These are phyloP conservation scores for Astyanax mexicanus DNA, from an alignment of 2,797 vertebrate species.

Conservation along the genomic window DNA sequence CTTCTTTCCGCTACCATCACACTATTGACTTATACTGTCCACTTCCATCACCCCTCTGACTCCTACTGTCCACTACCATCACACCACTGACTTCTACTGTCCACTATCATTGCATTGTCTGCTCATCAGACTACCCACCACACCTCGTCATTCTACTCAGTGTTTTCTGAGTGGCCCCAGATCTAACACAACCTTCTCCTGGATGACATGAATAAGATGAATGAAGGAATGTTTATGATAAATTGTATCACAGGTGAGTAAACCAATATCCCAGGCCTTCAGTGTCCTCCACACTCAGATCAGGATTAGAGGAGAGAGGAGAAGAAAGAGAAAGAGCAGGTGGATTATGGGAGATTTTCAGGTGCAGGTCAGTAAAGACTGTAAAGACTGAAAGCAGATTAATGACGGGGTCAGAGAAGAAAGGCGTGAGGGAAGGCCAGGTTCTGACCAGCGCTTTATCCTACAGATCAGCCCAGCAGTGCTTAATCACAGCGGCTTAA, in stretches of 20 bases:
- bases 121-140: too few relatives aligned
- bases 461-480: background rate
- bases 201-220: too few relatives aligned
- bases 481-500: background rate
- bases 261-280: too few relatives aligned
- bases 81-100: too few relatives aligned
- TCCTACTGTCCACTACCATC: background rate
- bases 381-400: slow-evolving; percentile 68
- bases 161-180: too few relatives aligned
- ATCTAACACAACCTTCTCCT: too few relatives aligned
- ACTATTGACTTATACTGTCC: background rate
- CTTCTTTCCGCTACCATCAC: background rate
- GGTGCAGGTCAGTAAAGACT: slow-evolving; percentile 60
- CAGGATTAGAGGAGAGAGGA: background rate
- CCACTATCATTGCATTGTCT: slow-evolving; percentile 7
- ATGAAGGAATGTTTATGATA: too few relatives aligned
- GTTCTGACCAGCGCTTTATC: slow-evolving; percentile 33
- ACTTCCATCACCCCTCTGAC: slow-evolving; percentile 2
- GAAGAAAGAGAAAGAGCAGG: slow-evolving; percentile 20
- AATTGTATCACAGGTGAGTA: too few relatives aligned
- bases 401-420: slow-evolving; percentile 72
- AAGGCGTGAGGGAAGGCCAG: slow-evolving; percentile 26
- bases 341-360: slow-evolving; percentile 64
- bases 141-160: too few relatives aligned
- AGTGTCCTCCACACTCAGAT: too few relatives aligned